These are phyloP conservation scores for Melierax canorus DNA, from an alignment of 2,113 vertebrate species.

Conservation along the genomic window DNA sequence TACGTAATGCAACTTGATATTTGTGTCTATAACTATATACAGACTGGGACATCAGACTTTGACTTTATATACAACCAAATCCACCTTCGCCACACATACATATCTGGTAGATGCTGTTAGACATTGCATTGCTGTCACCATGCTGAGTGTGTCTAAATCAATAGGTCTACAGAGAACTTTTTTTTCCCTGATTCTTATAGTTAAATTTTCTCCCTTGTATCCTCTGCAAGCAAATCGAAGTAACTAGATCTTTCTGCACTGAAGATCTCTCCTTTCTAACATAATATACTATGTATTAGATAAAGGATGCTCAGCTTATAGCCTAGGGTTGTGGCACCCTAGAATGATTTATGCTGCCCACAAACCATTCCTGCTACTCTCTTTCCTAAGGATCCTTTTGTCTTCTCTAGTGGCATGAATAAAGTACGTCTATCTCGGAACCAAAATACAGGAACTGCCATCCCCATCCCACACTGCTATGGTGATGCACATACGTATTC, in stretches of 20 bases:
- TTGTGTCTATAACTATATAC: neutral
- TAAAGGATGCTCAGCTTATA: neutral
- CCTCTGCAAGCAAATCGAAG: neutral
- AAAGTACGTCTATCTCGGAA: neutral
- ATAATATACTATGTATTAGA: neutral
- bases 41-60: neutral
- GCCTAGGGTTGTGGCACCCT: neutral
- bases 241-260: neutral
- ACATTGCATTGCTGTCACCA: neutral
- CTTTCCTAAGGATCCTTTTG: neutral
- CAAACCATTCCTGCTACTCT: neutral
- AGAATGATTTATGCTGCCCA: neutral
- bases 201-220: neutral
- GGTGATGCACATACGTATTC: rapidly evolving
- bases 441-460: neutral
- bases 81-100: neutral
- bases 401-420: neutral
- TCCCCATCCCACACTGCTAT: neutral
- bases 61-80: neutral
- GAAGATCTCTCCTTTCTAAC: neutral
- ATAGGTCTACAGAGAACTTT: neutral
- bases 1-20: neutral
- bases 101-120: neutral
- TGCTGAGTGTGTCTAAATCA: neutral
- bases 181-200: neutral